Evolutionary conservation across 2,113 vertebrate species (phyloP).

Genomic region (Heterocephalus glaber): DNA sequence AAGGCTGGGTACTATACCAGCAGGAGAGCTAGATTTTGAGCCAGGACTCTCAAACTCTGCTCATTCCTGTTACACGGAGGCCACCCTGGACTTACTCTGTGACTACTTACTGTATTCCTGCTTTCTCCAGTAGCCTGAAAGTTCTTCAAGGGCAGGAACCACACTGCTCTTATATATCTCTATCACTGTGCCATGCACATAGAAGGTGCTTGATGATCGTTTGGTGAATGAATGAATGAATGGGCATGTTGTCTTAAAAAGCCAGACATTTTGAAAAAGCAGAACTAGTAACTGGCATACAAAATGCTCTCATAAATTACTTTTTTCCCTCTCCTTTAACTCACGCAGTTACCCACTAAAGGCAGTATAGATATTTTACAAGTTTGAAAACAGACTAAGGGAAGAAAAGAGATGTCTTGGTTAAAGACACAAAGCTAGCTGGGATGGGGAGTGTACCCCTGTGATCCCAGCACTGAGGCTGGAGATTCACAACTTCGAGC

Average conservation of each 20-base stretch:
- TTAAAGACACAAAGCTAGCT: background rate
- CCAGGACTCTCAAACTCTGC: too few relatives aligned
- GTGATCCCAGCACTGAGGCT: background rate
- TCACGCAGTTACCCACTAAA: background rate
- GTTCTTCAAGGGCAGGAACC: background rate
- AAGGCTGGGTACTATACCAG: background rate
- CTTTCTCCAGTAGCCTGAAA: background rate
- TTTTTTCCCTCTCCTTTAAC: background rate
- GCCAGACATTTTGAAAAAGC: conserved; percentile 11
- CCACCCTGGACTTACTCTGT: background rate
- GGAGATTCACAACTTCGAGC: background rate
- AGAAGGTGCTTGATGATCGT: background rate
- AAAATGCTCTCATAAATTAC: background rate
- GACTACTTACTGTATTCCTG: background rate
- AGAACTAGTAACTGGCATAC: background rate
- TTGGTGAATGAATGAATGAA: conserved; percentile 5
- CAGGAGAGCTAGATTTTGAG: conserved; percentile 11
- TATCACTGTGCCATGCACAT: background rate
- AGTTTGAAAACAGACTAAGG: background rate
- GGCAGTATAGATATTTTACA: background rate
- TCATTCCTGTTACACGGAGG: background rate
- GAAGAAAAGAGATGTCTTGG: background rate
- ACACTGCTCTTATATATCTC: background rate
- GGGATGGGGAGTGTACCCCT: background rate
- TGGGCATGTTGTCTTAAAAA: background rate